Conservation (phyloP, 1,140 invertebrate species). For the Micrasema minimum region DNA sequence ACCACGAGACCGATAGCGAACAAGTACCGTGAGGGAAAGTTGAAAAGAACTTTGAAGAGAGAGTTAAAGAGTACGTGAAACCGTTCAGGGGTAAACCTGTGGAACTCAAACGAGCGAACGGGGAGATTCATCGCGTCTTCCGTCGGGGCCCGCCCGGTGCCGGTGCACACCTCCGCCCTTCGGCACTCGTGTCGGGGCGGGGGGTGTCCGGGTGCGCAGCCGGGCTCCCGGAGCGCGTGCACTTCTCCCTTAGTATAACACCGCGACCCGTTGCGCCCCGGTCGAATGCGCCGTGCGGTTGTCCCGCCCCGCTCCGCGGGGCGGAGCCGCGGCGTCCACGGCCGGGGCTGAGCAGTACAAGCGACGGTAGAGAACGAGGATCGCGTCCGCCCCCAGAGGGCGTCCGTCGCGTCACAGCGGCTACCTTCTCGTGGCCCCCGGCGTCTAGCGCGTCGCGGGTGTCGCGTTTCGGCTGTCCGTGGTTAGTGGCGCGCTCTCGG, state of each 20-base stretch:
- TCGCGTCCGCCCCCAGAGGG: slow-evolving; percentile 28
- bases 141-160: slow-evolving; percentile 53
- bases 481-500: slow-evolving; percentile 61
- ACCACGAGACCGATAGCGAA: slow-evolving; percentile 87
- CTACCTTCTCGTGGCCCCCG: slow-evolving; percentile 57
- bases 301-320: slow-evolving; percentile 46
- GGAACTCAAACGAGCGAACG: slow-evolving; percentile 70
- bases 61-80: slow-evolving; percentile 89
- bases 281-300: slow-evolving; percentile 55
- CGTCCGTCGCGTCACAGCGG: slow-evolving; percentile 56
- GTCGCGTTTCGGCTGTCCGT: slow-evolving; percentile 51
- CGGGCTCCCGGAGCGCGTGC: slow-evolving; percentile 61
- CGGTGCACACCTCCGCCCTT: slow-evolving; percentile 55
- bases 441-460: slow-evolving; percentile 56
- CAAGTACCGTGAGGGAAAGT: slow-evolving; percentile 93
- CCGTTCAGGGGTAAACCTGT: slow-evolving; percentile 77
- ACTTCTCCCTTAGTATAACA: slow-evolving; percentile 66
- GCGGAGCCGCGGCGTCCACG: slow-evolving; percentile 38
- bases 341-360: slow-evolving; percentile 11
- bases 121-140: slow-evolving; percentile 67
- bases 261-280: slow-evolving; percentile 64
- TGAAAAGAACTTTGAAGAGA: slow-evolving; percentile 92
- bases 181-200: slow-evolving; percentile 48
- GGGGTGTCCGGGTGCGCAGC: slow-evolving; percentile 56
- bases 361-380: slow-evolving; percentile 41